Evolutionary conservation across 2,888 invertebrate species (phyloP).

Genomic region (Polymixis lichenea): DNA sequence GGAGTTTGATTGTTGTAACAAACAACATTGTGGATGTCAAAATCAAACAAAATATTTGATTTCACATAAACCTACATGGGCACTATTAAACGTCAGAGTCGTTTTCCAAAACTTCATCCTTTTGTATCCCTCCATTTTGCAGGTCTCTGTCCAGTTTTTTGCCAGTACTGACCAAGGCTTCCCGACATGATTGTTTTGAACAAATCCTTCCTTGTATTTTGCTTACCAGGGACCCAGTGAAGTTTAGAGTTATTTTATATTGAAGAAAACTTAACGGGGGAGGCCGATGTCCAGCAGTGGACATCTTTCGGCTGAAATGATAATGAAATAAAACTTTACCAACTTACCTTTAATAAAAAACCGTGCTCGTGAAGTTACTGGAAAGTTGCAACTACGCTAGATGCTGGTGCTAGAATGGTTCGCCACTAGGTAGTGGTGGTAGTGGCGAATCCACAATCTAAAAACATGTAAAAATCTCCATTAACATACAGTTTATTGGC

Average conservation of each 20-base stretch:
- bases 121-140: not conserved
- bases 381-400: not conserved
- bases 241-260: constrained; percentile 8
- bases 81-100: too few species aligned
- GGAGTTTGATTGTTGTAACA: not conserved
- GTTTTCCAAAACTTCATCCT: not conserved
- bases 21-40: too few species aligned
- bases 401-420: not conserved
- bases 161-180: not conserved
- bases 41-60: too few species aligned
- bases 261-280: too few species aligned
- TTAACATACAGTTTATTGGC: not conserved
- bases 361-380: constrained; percentile 5
- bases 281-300: too few species aligned
- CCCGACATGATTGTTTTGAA: not conserved
- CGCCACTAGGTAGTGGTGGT: not conserved
- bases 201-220: not conserved
- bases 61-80: too few species aligned
- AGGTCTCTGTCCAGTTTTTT: not conserved
- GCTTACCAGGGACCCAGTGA: not conserved
- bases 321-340: too few species aligned
- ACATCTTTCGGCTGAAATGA: too few species aligned
- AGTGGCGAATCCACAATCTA: too few species aligned
- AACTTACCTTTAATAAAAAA: constrained; percentile 1
- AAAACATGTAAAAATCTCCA: not conserved